phyloP scores from a whole-genome alignment of 2,113 vertebrate species.

The Gavialis gangeticus region DNA sequence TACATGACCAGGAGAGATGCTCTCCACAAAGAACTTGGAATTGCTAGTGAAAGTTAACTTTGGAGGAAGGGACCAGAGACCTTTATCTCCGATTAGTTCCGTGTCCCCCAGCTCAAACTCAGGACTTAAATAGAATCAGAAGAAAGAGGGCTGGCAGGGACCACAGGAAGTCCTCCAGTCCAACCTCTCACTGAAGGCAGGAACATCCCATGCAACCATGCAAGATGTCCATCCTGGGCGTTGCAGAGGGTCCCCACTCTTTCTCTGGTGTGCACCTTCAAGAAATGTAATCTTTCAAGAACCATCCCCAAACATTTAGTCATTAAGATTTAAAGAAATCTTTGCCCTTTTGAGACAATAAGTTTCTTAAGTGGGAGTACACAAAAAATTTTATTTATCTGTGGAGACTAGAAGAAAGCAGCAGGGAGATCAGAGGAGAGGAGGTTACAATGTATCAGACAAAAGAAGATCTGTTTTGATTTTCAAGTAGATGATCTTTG shows the following conservation, averaged over 20 bases:
- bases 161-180: no score
- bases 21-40: neutral
- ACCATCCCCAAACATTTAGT: neutral
- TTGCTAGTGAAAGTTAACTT: neutral
- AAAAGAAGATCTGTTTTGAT: neutral
- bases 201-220: no score
- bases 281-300: neutral
- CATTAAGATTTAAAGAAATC: neutral
- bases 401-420: accelerated
- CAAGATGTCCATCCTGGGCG: neutral
- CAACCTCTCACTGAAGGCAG: no score
- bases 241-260: neutral
- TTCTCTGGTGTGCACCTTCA: neutral
- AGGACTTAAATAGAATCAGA: neutral
- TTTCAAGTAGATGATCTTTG: neutral
- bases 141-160: neutral
- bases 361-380: neutral
- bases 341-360: neutral
- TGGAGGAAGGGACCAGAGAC: neutral
- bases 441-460: neutral
- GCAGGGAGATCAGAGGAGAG: neutral
- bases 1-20: neutral
- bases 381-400: accelerated
- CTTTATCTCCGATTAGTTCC: neutral
- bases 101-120: neutral